phyloP scores from a whole-genome alignment of 2,797 vertebrate genomes.

The Lepus oiostolus region DNA sequence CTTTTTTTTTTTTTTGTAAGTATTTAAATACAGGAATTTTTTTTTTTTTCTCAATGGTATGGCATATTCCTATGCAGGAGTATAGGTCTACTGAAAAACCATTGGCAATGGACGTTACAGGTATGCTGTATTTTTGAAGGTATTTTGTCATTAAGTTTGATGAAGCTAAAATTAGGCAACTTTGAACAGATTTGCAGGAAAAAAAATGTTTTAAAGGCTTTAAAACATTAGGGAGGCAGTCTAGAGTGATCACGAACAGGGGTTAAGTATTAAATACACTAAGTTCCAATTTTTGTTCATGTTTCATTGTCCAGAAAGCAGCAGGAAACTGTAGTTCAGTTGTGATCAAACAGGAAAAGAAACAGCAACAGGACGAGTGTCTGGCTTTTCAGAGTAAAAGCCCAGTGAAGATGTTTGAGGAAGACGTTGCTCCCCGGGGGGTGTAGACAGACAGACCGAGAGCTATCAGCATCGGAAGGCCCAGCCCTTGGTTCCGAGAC shows the following conservation, averaged over 20 bases:
- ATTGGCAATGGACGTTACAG: slow-evolving; percentile 99
- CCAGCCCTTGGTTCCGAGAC: slow-evolving; percentile 64
- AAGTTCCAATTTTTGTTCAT: slow-evolving; percentile 92
- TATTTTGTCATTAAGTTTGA: slow-evolving; percentile 96
- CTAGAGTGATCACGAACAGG: slow-evolving; percentile 92
- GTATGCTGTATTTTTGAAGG: slow-evolving; percentile 98
- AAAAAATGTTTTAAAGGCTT: slow-evolving; percentile 94
- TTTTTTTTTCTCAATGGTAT: slow-evolving; percentile 94
- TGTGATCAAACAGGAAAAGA: slow-evolving; percentile 84
- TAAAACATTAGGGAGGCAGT: slow-evolving; percentile 93
- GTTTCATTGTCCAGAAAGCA: slow-evolving; percentile 92
- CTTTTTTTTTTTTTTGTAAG: slow-evolving; percentile 92
- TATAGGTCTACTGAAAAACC: slow-evolving; percentile 94
- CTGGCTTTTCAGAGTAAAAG: slow-evolving; percentile 70
- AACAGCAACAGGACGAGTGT: slow-evolving; percentile 70
- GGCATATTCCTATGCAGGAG: slow-evolving; percentile 96
- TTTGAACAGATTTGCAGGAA: slow-evolving; percentile 93
- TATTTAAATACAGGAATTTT: slow-evolving; percentile 97
- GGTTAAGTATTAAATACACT: slow-evolving; percentile 93
- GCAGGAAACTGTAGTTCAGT: slow-evolving; percentile 87
- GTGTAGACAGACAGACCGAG: slow-evolving; percentile 80
- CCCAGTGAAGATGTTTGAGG: slow-evolving; percentile 78
- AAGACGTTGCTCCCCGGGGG: slow-evolving; percentile 76
- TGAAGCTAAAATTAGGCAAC: slow-evolving; percentile 95
- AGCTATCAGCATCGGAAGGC: slow-evolving; percentile 50